Evolutionary conservation across 1,140 invertebrate genomes (phyloP), one percentile per base, ranked within the genome.

Genomic region (Megalonaias nervosa): DNA sequence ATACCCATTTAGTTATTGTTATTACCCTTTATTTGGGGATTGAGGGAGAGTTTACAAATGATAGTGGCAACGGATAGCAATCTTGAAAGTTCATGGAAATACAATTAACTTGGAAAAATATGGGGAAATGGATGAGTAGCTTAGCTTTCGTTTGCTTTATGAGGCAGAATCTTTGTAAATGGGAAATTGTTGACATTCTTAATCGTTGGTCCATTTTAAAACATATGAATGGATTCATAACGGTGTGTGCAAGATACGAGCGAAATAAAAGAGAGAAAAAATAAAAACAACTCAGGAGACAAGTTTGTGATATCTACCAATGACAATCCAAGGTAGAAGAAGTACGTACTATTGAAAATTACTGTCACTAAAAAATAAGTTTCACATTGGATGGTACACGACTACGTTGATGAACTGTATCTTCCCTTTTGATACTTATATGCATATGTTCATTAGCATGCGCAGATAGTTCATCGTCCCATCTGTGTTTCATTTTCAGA

Each of bases 181-280:
- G 31, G 31, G 31, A 31, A 31, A 31, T 31, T 31, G 31, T 31
- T 55, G 75, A 77, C 5, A 56, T 74, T 59, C 66, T 75, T 11
- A 79, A 80, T 48, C 74, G 61, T 58, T 72, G 71, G 59, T 82
- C 81, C 23, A 82, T 23, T 59, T 70, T 71, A 17, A 59, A 67
- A 71, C 77, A 82, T 19, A 82, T 72, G 5, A 80, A 38, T 19
- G 81, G 81, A 66, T 82, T 82, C 5, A 73, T 74, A 21, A 82
- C 72, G 23, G 77, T 82, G 26, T 82, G 79, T 2, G 79, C 65
- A 16, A 80, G 77, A 56, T 79, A 82, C 3, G 77, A 16, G 13
- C 81, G 26, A n/a, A n/a, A 58, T 75, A 77, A 38, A 71, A 15
- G 9, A 80, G 58, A 14, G 64, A 62, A 61, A 77, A 73, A n/a